Base-by-base conservation (phyloP, 2,113 vertebrate genomes). In the Carollia perspicillata region DNA sequence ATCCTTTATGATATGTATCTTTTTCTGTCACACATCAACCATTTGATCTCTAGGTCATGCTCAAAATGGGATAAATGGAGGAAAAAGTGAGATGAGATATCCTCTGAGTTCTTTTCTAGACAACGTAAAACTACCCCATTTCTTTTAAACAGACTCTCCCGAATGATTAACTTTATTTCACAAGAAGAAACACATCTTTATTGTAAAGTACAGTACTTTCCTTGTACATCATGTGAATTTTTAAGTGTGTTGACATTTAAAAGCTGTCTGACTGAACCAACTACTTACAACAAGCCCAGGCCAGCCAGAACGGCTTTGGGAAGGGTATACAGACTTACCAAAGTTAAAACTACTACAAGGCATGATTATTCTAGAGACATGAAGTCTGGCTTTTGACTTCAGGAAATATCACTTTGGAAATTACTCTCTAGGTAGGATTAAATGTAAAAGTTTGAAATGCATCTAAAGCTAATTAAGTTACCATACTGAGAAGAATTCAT, bases 291-390 rank as follows among this genome's bases (percentile, higher is more conserved):
- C 96, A 98, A 96, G 96, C 63, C 95, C 89, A 77, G 97, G 85
- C 96, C 95, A 92, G 96, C 93, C 93, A 89, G 68, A 68, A 55
- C 47, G 68, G 51, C 95, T 92, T 86, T 95, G 94, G 74, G 63
- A 94, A 91, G 72, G 58, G 74, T 58, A 93, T 89, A 91, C 44
- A 95, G 66, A 90, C 58, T 96, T 94, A 93, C 78, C 94, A 95
- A 96, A 91, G 90, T 83, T 97, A 53, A 95, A 97, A 93, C 92
- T 95, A 68, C 83, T 95, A 47, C 51, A 86, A 95, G 95, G 84
- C 60, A 78, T 97, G 96, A 97, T 97, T 95, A 97, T 93, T 81
- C 77, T 84, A 97, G 97, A 97, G 97, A 97, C 96, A 95, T 93
- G 60, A 97, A 97, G 96, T 98, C 96, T 97, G 91, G 88, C 85